A percentile compares a stretch with the other conserved stretches of the same genome.
phyloP scores from a whole-genome alignment of 2,113 vertebrate genomes.

The Hyperopisus bebe region DNA sequence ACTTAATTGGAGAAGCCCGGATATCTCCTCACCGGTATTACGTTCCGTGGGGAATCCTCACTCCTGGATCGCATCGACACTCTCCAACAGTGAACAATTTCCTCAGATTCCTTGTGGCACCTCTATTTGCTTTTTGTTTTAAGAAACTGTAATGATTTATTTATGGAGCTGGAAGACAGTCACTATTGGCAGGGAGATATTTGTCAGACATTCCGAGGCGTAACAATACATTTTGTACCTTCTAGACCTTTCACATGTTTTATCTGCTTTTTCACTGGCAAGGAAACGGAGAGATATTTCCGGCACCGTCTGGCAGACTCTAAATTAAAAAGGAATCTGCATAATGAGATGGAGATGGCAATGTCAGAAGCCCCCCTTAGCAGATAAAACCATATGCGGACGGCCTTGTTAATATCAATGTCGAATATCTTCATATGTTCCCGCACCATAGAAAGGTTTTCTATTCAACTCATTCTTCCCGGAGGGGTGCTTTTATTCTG shows the following conservation, averaged over 20 bases:
- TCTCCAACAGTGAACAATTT: neutral
- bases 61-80: neutral
- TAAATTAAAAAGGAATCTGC: conserved; percentile 18
- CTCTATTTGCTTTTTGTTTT: neutral
- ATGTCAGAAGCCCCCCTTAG: neutral
- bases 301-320: neutral
- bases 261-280: neutral
- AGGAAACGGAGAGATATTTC: neutral
- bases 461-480: neutral
- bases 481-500: neutral
- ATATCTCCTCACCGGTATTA: neutral
- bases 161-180: neutral
- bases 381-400: neutral
- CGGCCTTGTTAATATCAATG: conserved; percentile 2
- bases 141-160: neutral
- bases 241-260: neutral
- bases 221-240: neutral
- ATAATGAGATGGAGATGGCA: conserved; percentile 2
- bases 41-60: neutral
- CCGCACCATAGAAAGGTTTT: neutral
- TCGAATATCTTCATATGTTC: neutral
- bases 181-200: neutral
- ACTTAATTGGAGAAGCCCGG: neutral
- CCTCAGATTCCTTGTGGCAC: neutral
- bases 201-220: neutral